Evolutionary conservation across 2,797 vertebrate species (phyloP).

Genomic region (Oryzias sinensis): DNA sequence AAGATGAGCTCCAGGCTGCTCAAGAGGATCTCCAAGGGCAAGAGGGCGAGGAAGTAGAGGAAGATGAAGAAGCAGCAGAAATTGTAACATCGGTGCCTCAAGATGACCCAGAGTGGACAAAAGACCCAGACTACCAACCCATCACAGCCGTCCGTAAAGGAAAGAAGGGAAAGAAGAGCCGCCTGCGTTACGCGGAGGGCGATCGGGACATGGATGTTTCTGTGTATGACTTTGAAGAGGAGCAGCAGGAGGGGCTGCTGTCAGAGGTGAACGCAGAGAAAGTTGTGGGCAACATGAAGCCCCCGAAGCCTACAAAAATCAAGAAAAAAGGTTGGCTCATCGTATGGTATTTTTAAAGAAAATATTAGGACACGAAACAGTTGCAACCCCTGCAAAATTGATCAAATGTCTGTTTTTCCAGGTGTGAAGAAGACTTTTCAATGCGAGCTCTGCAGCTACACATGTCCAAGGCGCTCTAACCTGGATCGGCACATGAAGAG

Average conservation of each 20-base stretch:
- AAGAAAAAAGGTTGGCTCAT: constrained; percentile 92
- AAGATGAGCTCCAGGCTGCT: constrained; percentile 85
- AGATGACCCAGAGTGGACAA: constrained; percentile 90
- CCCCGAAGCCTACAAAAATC: constrained; percentile 97
- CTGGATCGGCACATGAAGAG: constrained; percentile 99
- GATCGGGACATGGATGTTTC: constrained; percentile 96
- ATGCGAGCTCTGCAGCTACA: constrained; percentile 98
- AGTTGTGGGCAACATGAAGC: constrained; percentile 98
- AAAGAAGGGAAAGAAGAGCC: constrained; percentile 97
- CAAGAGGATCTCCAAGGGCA: constrained; percentile 76
- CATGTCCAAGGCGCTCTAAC: constrained; percentile 95
- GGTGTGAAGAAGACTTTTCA: constrained; percentile 99
- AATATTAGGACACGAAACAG: too few relatives aligned
- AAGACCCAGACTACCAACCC: constrained; percentile 96
- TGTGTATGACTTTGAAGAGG: constrained; percentile 98
- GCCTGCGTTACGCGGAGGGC: constrained; percentile 93
- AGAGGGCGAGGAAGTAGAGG: constrained; percentile 37
- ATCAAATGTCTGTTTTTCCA: constrained; percentile 36
- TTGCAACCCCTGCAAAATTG: too few relatives aligned
- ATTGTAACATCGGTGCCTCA: constrained; percentile 71
- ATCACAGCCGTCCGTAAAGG: constrained; percentile 82
- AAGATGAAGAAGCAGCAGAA: constrained; percentile 73
- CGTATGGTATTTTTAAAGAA: too few relatives aligned
- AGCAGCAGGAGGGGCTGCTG: constrained; percentile 93
- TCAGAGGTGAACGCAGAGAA: constrained; percentile 98